These are phyloP conservation scores for Cyclina sinensis DNA, from an alignment of 1,140 invertebrate species.

Conservation along the genomic window DNA sequence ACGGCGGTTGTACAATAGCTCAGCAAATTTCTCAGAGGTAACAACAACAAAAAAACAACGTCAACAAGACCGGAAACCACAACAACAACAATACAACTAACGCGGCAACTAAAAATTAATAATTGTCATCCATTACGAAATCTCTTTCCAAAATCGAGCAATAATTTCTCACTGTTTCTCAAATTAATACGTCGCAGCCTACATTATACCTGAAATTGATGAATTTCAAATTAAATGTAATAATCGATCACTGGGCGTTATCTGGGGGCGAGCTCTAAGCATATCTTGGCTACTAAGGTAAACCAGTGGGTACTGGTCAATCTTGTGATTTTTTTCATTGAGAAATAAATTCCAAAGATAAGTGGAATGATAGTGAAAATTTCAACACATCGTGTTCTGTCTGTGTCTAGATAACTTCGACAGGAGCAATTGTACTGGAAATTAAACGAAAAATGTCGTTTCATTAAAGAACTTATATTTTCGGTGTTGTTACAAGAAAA, in stretches of 20 bases:
- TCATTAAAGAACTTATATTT: not conserved
- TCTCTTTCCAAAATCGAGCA: too few species aligned
- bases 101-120: too few species aligned
- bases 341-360: conserved; percentile 30
- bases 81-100: too few species aligned
- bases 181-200: not conserved
- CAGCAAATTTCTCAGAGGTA: too few species aligned
- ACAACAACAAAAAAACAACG: too few species aligned
- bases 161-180: not conserved
- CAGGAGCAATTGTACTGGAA: not conserved
- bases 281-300: conserved; percentile 35
- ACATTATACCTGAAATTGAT: not conserved
- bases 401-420: not conserved
- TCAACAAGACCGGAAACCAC: too few species aligned
- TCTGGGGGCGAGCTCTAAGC: conserved; percentile 1
- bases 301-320: conserved; percentile 21
- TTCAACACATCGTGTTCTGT: not conserved
- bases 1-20: too few species aligned
- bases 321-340: conserved; percentile 14
- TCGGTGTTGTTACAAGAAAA: not conserved
- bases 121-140: too few species aligned
- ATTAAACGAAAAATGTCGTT: not conserved
- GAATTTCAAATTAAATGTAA: not conserved
- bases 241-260: conserved; percentile 28
- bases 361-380: conserved; percentile 20